phyloP scores from a whole-genome alignment of 2,888 invertebrate species.

The Andrena camellia region DNA sequence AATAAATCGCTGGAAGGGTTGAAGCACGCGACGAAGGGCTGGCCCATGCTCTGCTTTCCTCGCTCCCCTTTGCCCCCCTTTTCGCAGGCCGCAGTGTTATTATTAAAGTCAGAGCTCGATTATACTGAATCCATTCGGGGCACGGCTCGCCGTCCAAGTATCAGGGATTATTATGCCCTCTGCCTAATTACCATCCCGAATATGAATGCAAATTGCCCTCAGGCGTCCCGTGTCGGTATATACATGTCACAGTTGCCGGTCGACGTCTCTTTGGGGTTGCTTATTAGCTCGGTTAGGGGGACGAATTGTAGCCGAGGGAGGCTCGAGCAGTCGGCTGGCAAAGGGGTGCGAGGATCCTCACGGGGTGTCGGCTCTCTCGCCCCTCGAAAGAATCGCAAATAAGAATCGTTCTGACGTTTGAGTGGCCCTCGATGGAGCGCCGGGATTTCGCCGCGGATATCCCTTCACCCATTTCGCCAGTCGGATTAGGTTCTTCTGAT shows the following conservation, averaged over 20 bases:
- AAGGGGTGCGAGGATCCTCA: slow-evolving; percentile 52
- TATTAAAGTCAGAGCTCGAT: slow-evolving; percentile 70
- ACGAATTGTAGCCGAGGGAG: slow-evolving; percentile 67
- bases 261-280: slow-evolving; percentile 80
- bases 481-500: slow-evolving; percentile 58
- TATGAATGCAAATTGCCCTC: slow-evolving; percentile 81
- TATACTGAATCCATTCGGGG: slow-evolving; percentile 64
- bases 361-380: slow-evolving; percentile 67
- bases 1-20: slow-evolving; percentile 62
- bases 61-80: slow-evolving; percentile 9
- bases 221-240: slow-evolving; percentile 63
- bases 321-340: slow-evolving; percentile 27
- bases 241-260: slow-evolving; percentile 73
- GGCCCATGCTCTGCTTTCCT: background rate
- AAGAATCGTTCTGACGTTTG: slow-evolving; percentile 74
- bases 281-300: slow-evolving; percentile 83
- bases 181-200: slow-evolving; percentile 84
- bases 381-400: slow-evolving; percentile 79
- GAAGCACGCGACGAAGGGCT: slow-evolving; percentile 44
- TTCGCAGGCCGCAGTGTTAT: slow-evolving; percentile 60
- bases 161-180: slow-evolving; percentile 81
- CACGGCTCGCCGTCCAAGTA: slow-evolving; percentile 66
- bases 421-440: slow-evolving; percentile 72
- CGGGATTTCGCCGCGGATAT: slow-evolving; percentile 78
- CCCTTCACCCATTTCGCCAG: slow-evolving; percentile 49